Evolutionary conservation across 1,140 invertebrate species (phyloP).

Genomic region (silkworm (Bombyx mori)): ASM3026992v2 NC_085117.1:14982501-14983000

Average conservation of each 20-base stretch:
- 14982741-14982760: slow-evolving; percentile 22
- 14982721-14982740: background rate
- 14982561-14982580: slow-evolving; percentile 34
- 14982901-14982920: too few species aligned
- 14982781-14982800: slow-evolving; percentile 23
- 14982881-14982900: too few species aligned
- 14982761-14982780: slow-evolving; percentile 30
- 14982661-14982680: slow-evolving; percentile 28
- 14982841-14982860: too few species aligned
- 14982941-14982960: too few species aligned
- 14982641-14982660: slow-evolving; percentile 67
- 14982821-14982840: background rate
- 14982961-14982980: too few species aligned
- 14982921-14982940: too few species aligned
- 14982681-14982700: slow-evolving; percentile 5
- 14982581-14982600: slow-evolving; percentile 42
- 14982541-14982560: slow-evolving; percentile 66
- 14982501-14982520: slow-evolving; percentile 67
- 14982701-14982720: slow-evolving; percentile 5
- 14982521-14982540: slow-evolving; percentile 36
- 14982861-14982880: too few species aligned
- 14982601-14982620: slow-evolving; percentile 36
- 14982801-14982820: background rate
- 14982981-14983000: too few species aligned
- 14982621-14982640: slow-evolving; percentile 58